These are phyloP conservation scores for Lepidocolaptes lacrymiger DNA, from an alignment of 2,797 vertebrate genomes.

Conservation along the genomic window DNA sequence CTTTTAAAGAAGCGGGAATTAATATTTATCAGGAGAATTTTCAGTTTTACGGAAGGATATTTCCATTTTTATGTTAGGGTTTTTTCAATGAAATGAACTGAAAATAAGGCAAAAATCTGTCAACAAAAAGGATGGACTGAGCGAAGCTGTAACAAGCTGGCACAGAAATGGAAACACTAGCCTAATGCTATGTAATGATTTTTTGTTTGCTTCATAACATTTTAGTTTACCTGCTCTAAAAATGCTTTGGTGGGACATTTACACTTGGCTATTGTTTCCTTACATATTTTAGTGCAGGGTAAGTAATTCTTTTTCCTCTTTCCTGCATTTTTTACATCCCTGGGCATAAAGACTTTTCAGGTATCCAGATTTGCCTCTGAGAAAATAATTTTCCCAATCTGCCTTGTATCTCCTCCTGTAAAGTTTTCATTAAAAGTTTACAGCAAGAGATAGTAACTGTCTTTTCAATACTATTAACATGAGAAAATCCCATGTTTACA, in stretches of 20 bases:
- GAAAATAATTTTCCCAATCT: not conserved
- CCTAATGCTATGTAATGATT: not conserved
- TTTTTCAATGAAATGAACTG: not conserved
- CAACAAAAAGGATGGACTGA: not conserved
- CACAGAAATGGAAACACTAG: not conserved
- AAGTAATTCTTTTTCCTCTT: not conserved
- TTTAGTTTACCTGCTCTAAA: not conserved
- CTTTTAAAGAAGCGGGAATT: constrained; percentile 34
- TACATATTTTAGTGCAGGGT: not conserved
- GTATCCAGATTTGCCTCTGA: not conserved
- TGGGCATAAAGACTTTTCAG: not conserved
- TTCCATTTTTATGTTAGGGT: constrained; percentile 9
- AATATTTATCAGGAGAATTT: constrained; percentile 61
- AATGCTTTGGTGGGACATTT: not conserved
- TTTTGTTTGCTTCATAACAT: not conserved
- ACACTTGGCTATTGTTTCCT: not conserved
- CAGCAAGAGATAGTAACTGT: not conserved
- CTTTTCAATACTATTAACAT: not conserved
- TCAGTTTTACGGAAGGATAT: constrained; percentile 9
- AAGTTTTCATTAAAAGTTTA: not conserved
- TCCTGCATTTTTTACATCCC: not conserved
- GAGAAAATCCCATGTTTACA: not conserved
- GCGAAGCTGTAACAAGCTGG: not conserved
- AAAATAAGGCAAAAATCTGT: constrained; percentile 1
- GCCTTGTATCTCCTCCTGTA: not conserved